Evolutionary conservation across 2,888 invertebrate genomes (phyloP), one percentile per base, ranked within the genome.

Genomic region (Ypsolopha sequella): DNA sequence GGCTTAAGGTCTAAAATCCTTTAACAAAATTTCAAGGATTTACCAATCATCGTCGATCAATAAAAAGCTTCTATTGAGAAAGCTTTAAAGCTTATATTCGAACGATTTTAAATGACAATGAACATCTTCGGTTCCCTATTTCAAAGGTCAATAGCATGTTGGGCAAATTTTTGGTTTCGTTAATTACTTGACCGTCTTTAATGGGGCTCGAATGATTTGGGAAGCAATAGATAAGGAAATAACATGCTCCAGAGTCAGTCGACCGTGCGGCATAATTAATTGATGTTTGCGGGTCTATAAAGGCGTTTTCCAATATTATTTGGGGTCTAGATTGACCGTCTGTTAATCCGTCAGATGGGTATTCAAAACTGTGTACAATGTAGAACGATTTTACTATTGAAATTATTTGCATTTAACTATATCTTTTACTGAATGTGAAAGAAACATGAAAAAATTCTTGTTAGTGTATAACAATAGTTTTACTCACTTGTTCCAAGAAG

Each of bases 111-210:
- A 24, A 24, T 24, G 38, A 75, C 72, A 77, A 75, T 74, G 72
- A 47, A 36, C 36, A 68, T 64, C 60, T 59, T 54, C 52, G 58
- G 58, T 62, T 62, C 60, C 63, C 61, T 64, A 63, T 64, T 56
- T 58, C 55, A 69, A 74, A 81, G 82, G 81, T 84, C 80, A 81
- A 80, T 79, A 80, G 73, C 80, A 71, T 67, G 60, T 58, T 61
- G 67, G 70, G 76, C 73, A 70, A 81, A 80, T 80, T 53, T 53
- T 81, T 68, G 73, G 77, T 70, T 75, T 74, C 60, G 74, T 78
- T 80, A 80, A 81, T 80, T 80, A 70, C 73, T 66, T 24, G 67
- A 63, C 63, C 65, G 67, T 69, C 68, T 65, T 60, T 60, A 44
- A 51, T 49, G 50, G 47, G 52, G 51, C 47, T 46, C 54, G 44